These are phyloP conservation scores for Zosterops borbonicus DNA, from an alignment of 2,113 vertebrate species.

Conservation along the genomic window DNA sequence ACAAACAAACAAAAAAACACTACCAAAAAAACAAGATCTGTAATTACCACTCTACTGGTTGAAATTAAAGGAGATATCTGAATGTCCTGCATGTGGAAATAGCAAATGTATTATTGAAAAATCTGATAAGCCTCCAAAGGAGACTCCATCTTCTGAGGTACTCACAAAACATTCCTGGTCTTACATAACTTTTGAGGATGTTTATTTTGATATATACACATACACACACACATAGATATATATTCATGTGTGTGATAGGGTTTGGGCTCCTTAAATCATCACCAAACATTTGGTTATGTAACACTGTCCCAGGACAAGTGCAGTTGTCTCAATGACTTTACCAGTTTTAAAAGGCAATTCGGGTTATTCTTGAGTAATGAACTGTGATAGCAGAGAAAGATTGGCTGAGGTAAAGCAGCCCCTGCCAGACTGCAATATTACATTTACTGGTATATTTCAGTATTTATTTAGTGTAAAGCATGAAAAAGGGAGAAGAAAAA, in stretches of 20 bases:
- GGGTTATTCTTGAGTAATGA: background rate
- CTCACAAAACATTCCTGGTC: background rate
- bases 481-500: background rate
- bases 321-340: background rate
- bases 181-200: background rate
- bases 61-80: background rate
- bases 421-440: background rate
- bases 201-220: background rate
- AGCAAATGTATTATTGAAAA: background rate
- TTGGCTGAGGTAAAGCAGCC: background rate
- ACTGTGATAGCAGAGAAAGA: background rate
- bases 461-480: background rate
- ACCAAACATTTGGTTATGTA: background rate
- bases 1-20: no score
- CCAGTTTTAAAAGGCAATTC: background rate
- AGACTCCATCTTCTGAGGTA: background rate
- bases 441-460: background rate
- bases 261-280: background rate
- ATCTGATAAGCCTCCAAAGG: background rate
- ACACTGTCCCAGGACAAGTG: background rate
- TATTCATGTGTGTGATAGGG: background rate
- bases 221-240: no score
- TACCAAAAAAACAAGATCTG: background rate
- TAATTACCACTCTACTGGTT: background rate
- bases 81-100: background rate